phyloP scores from a whole-genome alignment of 2,113 vertebrate species.

The Callocephalon fimbriatum region DNA sequence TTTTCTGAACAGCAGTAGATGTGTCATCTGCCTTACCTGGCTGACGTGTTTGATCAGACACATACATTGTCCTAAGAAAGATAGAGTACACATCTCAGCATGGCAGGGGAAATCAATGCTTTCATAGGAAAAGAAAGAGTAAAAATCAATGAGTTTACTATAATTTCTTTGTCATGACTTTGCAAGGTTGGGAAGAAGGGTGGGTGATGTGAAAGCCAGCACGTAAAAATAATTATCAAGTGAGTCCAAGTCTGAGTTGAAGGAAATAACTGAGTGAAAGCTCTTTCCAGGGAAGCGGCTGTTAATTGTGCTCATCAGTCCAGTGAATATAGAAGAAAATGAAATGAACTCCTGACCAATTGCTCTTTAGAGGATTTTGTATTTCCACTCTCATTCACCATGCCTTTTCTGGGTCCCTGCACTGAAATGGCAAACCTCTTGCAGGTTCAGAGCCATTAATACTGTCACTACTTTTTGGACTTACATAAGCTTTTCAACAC shows the following conservation, averaged over 20 bases:
- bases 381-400: neutral
- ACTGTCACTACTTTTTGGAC: neutral
- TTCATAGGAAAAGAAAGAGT: neutral
- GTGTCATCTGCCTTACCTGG: neutral
- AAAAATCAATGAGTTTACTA: neutral
- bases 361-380: neutral
- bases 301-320: neutral
- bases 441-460: neutral
- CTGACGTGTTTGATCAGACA: neutral
- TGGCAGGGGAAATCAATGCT: neutral
- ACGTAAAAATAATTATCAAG: neutral
- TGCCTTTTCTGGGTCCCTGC: neutral
- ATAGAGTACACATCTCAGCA: neutral
- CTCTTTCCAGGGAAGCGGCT: neutral
- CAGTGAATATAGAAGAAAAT: neutral
- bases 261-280: neutral
- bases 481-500: neutral
- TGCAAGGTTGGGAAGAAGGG: neutral
- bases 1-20: neutral
- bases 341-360: neutral
- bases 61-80: neutral
- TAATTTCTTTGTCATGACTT: neutral
- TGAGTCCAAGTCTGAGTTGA: neutral
- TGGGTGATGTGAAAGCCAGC: neutral
- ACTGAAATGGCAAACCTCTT: neutral